These are phyloP conservation scores for Neotoxoptera formosana DNA, from an alignment of 1,140 invertebrate genomes.

Conservation along the genomic window DNA sequence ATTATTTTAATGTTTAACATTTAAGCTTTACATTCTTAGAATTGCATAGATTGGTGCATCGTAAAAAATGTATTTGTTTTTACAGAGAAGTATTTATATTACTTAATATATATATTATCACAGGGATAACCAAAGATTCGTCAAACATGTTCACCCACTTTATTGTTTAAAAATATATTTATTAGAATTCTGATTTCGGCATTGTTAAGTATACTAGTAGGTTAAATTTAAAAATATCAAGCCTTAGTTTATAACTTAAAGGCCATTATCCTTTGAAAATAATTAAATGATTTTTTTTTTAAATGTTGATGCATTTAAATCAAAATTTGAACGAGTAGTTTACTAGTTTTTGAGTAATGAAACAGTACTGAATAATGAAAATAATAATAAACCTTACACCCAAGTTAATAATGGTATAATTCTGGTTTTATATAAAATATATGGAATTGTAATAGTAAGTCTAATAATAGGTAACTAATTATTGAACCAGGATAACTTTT, in stretches of 20 bases:
- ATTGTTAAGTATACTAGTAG: not conserved
- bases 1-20: not conserved
- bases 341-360: not conserved
- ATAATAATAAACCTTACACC: not conserved
- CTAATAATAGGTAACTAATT: not conserved
- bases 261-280: too few species aligned
- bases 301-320: not conserved
- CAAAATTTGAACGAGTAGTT: not conserved
- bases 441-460: not conserved
- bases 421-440: not conserved
- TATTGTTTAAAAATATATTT: not conserved
- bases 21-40: not conserved
- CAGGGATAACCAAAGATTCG: not conserved
- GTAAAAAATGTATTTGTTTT: not conserved
- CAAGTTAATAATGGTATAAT: not conserved
- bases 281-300: not conserved
- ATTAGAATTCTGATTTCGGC: not conserved
- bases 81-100: not conserved
- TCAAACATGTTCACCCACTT: not conserved
- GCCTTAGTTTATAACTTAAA: too few species aligned
- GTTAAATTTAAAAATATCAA: too few species aligned
- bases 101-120: too few species aligned
- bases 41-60: not conserved
- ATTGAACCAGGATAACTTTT: not conserved
- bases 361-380: not conserved